A percentile compares a stretch with the other conserved stretches of the same genome.
Evolutionary conservation across 1,140 invertebrate genomes (phyloP).

Genomic region (Brachionus rubens): DNA sequence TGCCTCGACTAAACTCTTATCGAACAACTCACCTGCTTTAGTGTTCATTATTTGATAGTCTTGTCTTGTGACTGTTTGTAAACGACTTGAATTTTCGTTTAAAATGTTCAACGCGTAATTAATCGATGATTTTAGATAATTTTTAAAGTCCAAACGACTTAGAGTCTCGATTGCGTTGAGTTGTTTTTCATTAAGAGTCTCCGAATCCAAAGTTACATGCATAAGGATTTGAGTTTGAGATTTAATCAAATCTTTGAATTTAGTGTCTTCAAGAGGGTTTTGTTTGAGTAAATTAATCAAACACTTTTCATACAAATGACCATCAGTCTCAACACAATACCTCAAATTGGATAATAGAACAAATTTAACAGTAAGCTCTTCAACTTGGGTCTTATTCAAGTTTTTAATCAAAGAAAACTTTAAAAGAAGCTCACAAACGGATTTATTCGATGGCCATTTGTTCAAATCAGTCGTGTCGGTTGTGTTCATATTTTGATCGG

Average conservation of each 20-base stretch:
- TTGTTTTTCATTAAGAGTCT: neutral
- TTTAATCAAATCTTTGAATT: slow-evolving; percentile 6
- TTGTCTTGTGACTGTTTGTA: neutral
- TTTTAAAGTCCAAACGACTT: neutral
- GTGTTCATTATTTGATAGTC: slow-evolving; percentile 43
- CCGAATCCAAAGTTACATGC: neutral
- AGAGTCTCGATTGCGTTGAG: neutral
- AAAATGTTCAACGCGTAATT: neutral
- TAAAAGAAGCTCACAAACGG: slow-evolving; percentile 1
- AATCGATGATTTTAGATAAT: neutral
- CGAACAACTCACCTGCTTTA: slow-evolving; percentile 3
- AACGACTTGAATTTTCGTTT: neutral
- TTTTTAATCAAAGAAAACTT: neutral
- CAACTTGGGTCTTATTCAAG: neutral
- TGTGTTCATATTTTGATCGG: neutral
- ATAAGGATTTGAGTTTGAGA: neutral
- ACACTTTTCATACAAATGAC: slow-evolving; percentile 21
- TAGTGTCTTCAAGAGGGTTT: neutral
- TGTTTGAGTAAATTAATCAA: neutral
- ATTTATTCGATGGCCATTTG: slow-evolving; percentile 10
- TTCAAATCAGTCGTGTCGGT: neutral
- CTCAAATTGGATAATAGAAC: neutral
- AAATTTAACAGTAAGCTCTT: neutral
- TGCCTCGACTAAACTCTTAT: slow-evolving; percentile 4
- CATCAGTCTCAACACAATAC: neutral